These are phyloP conservation scores for Eublepharis macularius DNA, from an alignment of 2,113 vertebrate genomes.

Conservation along the genomic window DNA sequence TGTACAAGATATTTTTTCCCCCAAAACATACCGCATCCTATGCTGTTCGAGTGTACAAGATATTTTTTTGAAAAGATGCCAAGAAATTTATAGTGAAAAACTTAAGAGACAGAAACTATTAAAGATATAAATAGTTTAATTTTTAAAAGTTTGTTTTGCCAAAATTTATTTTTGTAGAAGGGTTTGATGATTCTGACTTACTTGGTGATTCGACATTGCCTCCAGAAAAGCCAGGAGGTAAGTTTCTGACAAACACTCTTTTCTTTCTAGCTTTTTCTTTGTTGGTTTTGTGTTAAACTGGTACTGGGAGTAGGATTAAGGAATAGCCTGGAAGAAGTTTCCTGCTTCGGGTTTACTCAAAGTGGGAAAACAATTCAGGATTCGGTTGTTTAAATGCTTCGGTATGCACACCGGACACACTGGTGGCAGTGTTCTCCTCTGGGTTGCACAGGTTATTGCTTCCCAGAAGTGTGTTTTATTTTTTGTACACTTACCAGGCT, in stretches of 20 bases:
- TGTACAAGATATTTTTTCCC: too few relatives aligned
- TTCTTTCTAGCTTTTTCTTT: fast-evolving
- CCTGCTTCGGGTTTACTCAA: too few relatives aligned
- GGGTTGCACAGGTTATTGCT: too few relatives aligned
- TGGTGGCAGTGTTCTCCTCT: too few relatives aligned
- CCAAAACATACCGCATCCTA: too few relatives aligned
- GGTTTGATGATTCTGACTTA: slow-evolving; percentile 53
- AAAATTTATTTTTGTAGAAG: slow-evolving; percentile 25
- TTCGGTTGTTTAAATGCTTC: too few relatives aligned
- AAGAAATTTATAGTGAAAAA: neutral
- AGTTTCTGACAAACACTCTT: neutral
- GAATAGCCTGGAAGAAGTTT: neutral
- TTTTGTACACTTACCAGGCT: too few relatives aligned
- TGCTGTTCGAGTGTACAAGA: too few relatives aligned
- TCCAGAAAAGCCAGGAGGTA: slow-evolving; percentile 30
- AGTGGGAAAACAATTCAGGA: too few relatives aligned
- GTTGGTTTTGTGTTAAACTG: too few relatives aligned
- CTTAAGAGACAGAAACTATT: neutral
- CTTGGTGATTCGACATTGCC: fast-evolving
- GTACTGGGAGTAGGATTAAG: neutral
- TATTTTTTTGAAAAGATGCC: neutral
- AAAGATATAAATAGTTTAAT: neutral
- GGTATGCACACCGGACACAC: too few relatives aligned
- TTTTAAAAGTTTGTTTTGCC: neutral
- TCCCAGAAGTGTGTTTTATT: too few relatives aligned